A percentile compares a stretch with the other conserved stretches of the same genome.
These are phyloP conservation scores for Saccopteryx bilineata DNA, from an alignment of 2,113 vertebrate species.

Conservation along the genomic window DNA sequence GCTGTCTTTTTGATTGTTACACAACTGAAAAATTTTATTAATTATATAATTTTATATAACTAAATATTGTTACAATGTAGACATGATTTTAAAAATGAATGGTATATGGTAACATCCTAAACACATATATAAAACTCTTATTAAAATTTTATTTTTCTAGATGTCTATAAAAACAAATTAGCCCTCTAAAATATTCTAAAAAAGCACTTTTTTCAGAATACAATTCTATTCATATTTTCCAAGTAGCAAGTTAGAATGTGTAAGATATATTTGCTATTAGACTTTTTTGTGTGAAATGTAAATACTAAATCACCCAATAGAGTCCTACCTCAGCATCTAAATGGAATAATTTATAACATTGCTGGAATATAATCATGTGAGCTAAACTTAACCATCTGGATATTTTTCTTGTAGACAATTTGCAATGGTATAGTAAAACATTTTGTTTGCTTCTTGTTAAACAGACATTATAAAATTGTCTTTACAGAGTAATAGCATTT, in stretches of 20 bases:
- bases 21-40: neutral
- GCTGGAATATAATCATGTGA: constrained; percentile 48
- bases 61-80: neutral
- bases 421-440: neutral
- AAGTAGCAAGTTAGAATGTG: constrained; percentile 35
- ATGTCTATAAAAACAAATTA: constrained; percentile 2
- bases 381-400: constrained; percentile 55
- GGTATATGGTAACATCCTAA: neutral
- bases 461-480: constrained; percentile 3
- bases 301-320: constrained; percentile 48
- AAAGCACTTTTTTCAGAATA: neutral
- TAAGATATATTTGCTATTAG: constrained; percentile 42
- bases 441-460: constrained; percentile 40
- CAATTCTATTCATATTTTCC: neutral
- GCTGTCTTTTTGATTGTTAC: neutral
- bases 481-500: neutral
- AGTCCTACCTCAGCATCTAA: constrained; percentile 44
- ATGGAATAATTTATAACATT: constrained; percentile 62
- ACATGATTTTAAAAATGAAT: neutral
- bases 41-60: neutral
- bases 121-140: neutral
- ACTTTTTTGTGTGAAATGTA: constrained; percentile 46
- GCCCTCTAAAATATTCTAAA: neutral
- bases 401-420: constrained; percentile 30
- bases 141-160: constrained; percentile 24